phyloP scores from a whole-genome alignment of 2,888 invertebrate genomes.

The Leptothorax acervorum region DNA sequence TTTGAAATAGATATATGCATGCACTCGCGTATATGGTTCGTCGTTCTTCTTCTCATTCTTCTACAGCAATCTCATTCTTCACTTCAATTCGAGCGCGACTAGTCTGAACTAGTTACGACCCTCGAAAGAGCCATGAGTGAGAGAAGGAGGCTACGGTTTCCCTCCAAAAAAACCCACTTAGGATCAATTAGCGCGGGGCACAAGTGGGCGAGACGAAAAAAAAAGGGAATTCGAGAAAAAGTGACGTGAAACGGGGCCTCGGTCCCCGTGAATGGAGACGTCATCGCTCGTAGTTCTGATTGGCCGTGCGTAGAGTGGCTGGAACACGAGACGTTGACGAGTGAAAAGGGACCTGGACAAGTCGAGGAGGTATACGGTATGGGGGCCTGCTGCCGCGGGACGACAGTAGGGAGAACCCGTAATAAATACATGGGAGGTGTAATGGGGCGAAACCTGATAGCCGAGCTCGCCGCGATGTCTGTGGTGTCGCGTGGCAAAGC shows the following conservation, averaged over 20 bases:
- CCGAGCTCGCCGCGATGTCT: conserved; percentile 63
- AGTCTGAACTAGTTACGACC: neutral
- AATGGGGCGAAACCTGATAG: conserved; percentile 79
- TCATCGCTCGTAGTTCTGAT: conserved; percentile 73
- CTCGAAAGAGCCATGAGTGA: neutral
- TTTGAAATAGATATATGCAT: conserved; percentile 13
- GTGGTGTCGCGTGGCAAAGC: conserved; percentile 73
- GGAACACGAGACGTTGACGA: conserved; percentile 76
- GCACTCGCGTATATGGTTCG: neutral
- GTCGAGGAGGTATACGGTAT: conserved; percentile 41
- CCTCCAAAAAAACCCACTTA: conserved; percentile 66
- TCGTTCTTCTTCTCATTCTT: conserved; percentile 16
- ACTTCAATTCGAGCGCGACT: neutral
- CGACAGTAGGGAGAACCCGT: conserved; percentile 63
- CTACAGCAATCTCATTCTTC: conserved; percentile 12
- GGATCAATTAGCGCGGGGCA: conserved; percentile 71
- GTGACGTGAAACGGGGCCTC: conserved; percentile 50
- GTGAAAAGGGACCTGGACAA: conserved; percentile 66
- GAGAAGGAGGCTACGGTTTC: conserved; percentile 17
- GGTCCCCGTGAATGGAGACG: conserved; percentile 72
- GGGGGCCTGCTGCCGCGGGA: conserved; percentile 35
- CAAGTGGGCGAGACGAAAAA: conserved; percentile 53
- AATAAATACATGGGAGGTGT: conserved; percentile 77
- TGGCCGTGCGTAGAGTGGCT: conserved; percentile 67
- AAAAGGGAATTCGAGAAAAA: conserved; percentile 53